Evolutionary conservation across 2,888 invertebrate genomes (phyloP).

Genomic region (Acronicta psi): DNA sequence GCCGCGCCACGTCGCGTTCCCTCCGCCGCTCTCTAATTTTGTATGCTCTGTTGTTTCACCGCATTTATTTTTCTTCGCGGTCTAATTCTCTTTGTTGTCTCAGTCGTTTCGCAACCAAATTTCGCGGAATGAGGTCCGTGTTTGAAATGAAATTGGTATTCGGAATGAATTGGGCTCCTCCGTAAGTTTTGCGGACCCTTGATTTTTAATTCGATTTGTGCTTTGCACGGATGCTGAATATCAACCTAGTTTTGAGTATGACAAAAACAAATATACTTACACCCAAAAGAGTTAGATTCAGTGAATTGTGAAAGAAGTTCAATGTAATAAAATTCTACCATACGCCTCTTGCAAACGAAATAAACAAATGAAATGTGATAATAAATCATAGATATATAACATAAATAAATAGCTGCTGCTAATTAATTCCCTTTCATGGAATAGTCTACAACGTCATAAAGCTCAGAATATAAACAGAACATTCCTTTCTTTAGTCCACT

Average conservation of each 20-base stretch:
- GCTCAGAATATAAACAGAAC: too few relatives aligned
- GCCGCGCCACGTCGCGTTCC: conserved; percentile 58
- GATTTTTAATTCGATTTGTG: conserved; percentile 80
- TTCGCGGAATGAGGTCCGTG: conserved; percentile 84
- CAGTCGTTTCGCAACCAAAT: conserved; percentile 87
- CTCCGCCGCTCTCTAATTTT: conserved; percentile 78
- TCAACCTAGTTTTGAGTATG: conserved; percentile 60
- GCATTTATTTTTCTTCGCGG: conserved; percentile 87
- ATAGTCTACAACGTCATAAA: too few relatives aligned
- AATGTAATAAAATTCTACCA: too few relatives aligned
- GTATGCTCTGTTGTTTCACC: conserved; percentile 84
- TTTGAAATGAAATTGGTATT: conserved; percentile 86
- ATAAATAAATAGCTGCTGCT: too few relatives aligned
- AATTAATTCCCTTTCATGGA: too few relatives aligned
- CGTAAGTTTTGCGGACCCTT: conserved; percentile 74
- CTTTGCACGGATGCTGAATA: conserved; percentile 70
- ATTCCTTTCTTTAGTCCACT: too few relatives aligned
- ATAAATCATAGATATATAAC: too few relatives aligned
- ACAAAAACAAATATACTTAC: conserved; percentile 58
- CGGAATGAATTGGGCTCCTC: conserved; percentile 80
- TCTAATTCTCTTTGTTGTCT: conserved; percentile 88
- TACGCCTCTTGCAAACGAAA: too few relatives aligned
- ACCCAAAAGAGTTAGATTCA: background rate
- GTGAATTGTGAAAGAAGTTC: too few relatives aligned
- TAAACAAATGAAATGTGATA: too few relatives aligned